Evolutionary conservation across 2,797 vertebrate genomes (phyloP), one percentile per base, ranked within the genome.

Genomic region (Sebastes paucispinis): DNA sequence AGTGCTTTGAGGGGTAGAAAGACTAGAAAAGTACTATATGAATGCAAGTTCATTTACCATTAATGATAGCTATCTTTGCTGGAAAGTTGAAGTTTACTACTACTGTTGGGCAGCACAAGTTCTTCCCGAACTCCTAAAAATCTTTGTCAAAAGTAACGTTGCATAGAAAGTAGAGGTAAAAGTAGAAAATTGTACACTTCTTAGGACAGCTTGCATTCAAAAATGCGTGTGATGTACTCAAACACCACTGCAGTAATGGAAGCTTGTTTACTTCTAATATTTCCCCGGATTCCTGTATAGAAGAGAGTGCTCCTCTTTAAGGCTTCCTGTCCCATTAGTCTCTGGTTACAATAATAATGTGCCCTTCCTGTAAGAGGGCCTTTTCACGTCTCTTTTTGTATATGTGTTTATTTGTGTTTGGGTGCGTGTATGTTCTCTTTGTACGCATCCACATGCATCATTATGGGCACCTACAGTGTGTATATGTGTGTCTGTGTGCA

Each of bases 271-370:
- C 20, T 22, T 63, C 31, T 22, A 12, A 18, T 22, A 34, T n/a
- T 63, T 63, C 31, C 20, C 11, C 2, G 1, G 20, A n/a, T 22
- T 36, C 34, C 7, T 64, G 12, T 43, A 16, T 73, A 36, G 74
- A 59, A 59, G 27, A 64, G 22, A 65, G 55, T 43, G 63, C 58
- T 77, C 20, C 14, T 79, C 83, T 85, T 84, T 73, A 78, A 84
- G 58, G 67, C 78, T 76, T 55, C 13, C 3, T 74, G 39, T 75
- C 14, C 74, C 24, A 80, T 80, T 86, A 43, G 87, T 76, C 39
- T 39, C 59, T 71, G 29, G 76, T 77, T 67, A 59, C 69, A 82
- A 77, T 83, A 65, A 82, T 84, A 80, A 69, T 25, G 31, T 65
- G 3, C 6, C 32, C 22, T 68, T 58, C 5, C 69, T 69, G 57